phyloP scores from a whole-genome alignment of 2,888 invertebrate species.

The Arge pagana region DNA sequence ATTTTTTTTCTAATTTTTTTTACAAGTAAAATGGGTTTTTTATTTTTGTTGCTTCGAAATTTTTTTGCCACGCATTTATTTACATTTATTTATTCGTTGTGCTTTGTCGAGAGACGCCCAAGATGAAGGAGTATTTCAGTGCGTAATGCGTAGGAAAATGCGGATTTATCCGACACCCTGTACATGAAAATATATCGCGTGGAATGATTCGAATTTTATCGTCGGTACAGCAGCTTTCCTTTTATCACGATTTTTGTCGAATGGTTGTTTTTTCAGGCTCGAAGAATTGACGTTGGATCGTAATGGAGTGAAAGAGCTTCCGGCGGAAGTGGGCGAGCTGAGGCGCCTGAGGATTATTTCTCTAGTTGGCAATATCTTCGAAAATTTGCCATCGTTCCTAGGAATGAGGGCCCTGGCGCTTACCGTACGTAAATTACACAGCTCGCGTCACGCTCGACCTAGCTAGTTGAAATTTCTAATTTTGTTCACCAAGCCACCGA shows the following conservation, averaged over 20 bases:
- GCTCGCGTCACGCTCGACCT: neutral
- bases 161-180: too few relatives aligned
- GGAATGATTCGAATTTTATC: neutral
- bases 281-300: conserved; percentile 74
- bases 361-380: conserved; percentile 64
- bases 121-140: too few relatives aligned
- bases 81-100: too few relatives aligned
- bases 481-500: neutral
- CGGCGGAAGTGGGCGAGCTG: conserved; percentile 65
- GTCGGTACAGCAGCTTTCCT: neutral
- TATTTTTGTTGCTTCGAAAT: too few relatives aligned
- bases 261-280: conserved; percentile 69
- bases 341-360: conserved; percentile 66
- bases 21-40: too few relatives aligned
- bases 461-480: neutral
- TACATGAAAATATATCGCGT: neutral
- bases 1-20: too few relatives aligned
- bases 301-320: conserved; percentile 71
- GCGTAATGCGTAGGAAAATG: too few relatives aligned
- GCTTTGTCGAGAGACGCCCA: too few relatives aligned
- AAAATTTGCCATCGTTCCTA: conserved; percentile 58
- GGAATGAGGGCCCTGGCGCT: conserved; percentile 65
- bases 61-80: too few relatives aligned
- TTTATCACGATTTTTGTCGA: conserved; percentile 9
- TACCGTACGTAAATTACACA: conserved; percentile 56